A percentile compares a stretch with the other conserved stretches of the same genome.
Evolutionary conservation across 1,140 invertebrate genomes (phyloP).

Genomic region (Eueides isabella): DNA sequence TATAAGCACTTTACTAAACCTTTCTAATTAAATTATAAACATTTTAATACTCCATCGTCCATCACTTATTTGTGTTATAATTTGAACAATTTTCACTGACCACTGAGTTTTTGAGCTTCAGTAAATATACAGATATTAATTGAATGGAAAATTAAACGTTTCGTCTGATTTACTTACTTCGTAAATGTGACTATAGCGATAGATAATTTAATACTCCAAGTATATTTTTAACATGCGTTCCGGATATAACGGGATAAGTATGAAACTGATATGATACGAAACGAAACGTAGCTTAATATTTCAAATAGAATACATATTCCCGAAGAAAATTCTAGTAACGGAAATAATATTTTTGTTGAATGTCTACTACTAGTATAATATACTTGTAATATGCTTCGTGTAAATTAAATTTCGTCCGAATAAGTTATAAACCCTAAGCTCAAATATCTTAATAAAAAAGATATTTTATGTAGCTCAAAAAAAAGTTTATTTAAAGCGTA

Average conservation of each 20-base stretch:
- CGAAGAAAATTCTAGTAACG: too few relatives aligned
- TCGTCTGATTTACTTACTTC: neutral
- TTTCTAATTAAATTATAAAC: slow-evolving; percentile 64
- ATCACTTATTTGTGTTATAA: slow-evolving; percentile 43
- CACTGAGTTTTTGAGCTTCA: slow-evolving; percentile 18
- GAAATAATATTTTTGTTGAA: neutral
- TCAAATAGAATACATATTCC: too few relatives aligned
- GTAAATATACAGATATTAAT: slow-evolving; percentile 2
- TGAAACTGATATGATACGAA: too few relatives aligned
- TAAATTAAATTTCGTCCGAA: neutral
- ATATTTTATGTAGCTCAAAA: neutral
- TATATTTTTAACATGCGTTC: too few relatives aligned
- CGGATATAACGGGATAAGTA: too few relatives aligned
- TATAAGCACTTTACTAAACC: slow-evolving; percentile 34
- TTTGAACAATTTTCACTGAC: slow-evolving; percentile 45
- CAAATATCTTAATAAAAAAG: too few relatives aligned
- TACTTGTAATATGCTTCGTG: too few relatives aligned
- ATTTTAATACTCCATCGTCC: slow-evolving; percentile 38
- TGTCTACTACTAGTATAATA: too few relatives aligned
- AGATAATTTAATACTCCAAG: too few relatives aligned
- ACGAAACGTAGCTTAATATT: too few relatives aligned
- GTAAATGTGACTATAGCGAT: neutral
- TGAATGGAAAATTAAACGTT: neutral
- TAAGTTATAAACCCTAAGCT: neutral
- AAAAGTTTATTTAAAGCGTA: neutral